Conservation (phyloP, 1,140 invertebrate species). For the Drosophila saltans region DNA sequence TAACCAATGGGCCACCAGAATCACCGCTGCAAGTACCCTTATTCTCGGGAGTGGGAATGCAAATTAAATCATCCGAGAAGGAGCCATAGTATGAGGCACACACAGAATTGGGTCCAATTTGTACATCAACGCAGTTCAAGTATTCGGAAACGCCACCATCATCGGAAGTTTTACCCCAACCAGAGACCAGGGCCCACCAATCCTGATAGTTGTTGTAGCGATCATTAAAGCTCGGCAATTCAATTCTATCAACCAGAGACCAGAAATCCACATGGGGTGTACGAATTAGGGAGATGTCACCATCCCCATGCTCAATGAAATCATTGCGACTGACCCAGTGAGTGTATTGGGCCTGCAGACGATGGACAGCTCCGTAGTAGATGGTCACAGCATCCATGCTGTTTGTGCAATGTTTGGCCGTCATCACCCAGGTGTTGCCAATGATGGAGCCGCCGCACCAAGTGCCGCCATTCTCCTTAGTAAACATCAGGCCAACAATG, state of each 20-base stretch:
- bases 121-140: slow-evolving; percentile 16
- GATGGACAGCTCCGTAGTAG: slow-evolving; percentile 24
- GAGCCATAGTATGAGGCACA: background rate
- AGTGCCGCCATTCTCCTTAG: slow-evolving; percentile 41
- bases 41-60: slow-evolving; percentile 31
- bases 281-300: slow-evolving; percentile 40
- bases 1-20: slow-evolving; percentile 53
- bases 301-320: slow-evolving; percentile 29
- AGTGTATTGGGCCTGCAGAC: slow-evolving; percentile 8
- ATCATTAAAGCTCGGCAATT: slow-evolving; percentile 20
- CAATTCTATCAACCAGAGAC: slow-evolving; percentile 8
- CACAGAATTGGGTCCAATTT: slow-evolving; percentile 19
- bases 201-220: slow-evolving; percentile 19
- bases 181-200: slow-evolving; percentile 25
- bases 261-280: slow-evolving; percentile 26
- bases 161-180: slow-evolving; percentile 33
- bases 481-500: slow-evolving; percentile 81
- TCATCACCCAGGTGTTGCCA: slow-evolving; percentile 84
- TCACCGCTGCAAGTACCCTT: slow-evolving; percentile 56
- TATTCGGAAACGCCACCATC: background rate
- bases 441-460: slow-evolving; percentile 86
- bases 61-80: slow-evolving; percentile 20
- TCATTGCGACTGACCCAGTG: slow-evolving; percentile 80
- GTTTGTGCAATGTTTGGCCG: slow-evolving; percentile 82
- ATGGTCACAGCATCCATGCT: background rate